Evolutionary conservation across 2,888 invertebrate species (phyloP), one percentile per base, ranked within the genome.

Genomic region (Sinhomidia bicolor): DNA sequence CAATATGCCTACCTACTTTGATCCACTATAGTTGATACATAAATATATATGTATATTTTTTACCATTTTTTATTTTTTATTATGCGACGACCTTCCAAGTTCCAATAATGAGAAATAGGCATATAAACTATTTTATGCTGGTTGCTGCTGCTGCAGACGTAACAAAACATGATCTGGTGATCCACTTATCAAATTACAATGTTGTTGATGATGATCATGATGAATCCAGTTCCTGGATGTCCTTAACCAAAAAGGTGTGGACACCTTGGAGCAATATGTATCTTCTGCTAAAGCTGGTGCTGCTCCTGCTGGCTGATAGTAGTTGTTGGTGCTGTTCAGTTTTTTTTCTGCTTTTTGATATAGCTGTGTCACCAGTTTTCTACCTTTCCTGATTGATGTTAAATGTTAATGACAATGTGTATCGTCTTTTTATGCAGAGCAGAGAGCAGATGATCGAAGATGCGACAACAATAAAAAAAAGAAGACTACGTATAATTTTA

Each of bases 201-300:
- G 14, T 1, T 1, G 17, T 32, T 44, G 9, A 41, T 60, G 26
- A 26, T 26, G 23, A 60, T 26, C 26, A 29, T 62, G 57, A 76
- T 29, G 9, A 78, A 83, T 83, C 78, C 78, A 88, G 88, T 88
- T 88, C 88, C 88, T 88, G 88, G 83, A 88, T 83, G 88, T 88
- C 88, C 88, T 88, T 82, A 65, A 41, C 62, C 17, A 76, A 82
- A 82, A 82, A 88, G 82, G 82, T 82, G 82, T 82, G 82, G 82
- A 82, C 87, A 78, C 87, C 82, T 88, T 82, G 74, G 76, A 76
- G 51, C 62, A 23, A 83, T 68, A 44, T 62, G n/a, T n/a, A n/a
- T n/a, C n/a, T n/a, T n/a, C n/a, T n/a, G n/a, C n/a, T n/a, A n/a
- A n/a, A n/a, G n/a, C n/a, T n/a, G n/a, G n/a, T n/a, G n/a, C n/a